Evolutionary conservation across 1,140 invertebrate species (phyloP), one percentile per base, ranked within the genome.

Genomic region (Eriosoma lanigerum): DNA sequence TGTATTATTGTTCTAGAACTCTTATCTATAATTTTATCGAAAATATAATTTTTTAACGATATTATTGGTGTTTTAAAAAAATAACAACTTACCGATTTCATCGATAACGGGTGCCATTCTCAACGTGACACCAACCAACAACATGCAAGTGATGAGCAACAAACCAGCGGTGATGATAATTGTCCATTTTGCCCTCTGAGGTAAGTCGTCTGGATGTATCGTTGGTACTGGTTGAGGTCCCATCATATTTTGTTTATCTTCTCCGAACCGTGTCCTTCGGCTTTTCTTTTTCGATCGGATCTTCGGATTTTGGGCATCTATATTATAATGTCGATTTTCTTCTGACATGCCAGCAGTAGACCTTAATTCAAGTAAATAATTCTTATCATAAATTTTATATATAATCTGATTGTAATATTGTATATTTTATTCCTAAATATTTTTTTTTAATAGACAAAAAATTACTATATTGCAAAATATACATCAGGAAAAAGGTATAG

Each of bases 51-150:
- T n/a, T n/a, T n/a, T n/a, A n/a, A n/a, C n/a, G n/a, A n/a, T n/a
- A n/a, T n/a, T n/a, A n/a, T n/a, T n/a, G n/a, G n/a, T n/a, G n/a
- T n/a, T n/a, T n/a, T n/a, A n/a, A n/a, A n/a, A n/a, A n/a, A 38
- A 38, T 8, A 8, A 38, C 3, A 38, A 90, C 93, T 92, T 86
- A 96, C 94, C 94, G 91, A 96, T 94, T 84, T 96, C 93, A 84
- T 96, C 94, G 83, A 96, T 96, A 72, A 96, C 91, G 1, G 94
- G 94, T 4, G 94, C 94, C 92, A 96, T 94, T 50, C 94, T 87
- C 3, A 96, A 87, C 0, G 94, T 96, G 54, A 95, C 91, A 2
- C 94, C 94, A n/a, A 96, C 94, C 24, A 96, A 87, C 75, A 96
- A 87, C 82, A 96, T 89, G 84, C 94, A 95, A 88, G 95, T 93